Percentiles rank a stretch among this genome's conserved stretches.
phyloP scores from a whole-genome alignment of 2,797 vertebrate species.

The Danionella dracula region DNA sequence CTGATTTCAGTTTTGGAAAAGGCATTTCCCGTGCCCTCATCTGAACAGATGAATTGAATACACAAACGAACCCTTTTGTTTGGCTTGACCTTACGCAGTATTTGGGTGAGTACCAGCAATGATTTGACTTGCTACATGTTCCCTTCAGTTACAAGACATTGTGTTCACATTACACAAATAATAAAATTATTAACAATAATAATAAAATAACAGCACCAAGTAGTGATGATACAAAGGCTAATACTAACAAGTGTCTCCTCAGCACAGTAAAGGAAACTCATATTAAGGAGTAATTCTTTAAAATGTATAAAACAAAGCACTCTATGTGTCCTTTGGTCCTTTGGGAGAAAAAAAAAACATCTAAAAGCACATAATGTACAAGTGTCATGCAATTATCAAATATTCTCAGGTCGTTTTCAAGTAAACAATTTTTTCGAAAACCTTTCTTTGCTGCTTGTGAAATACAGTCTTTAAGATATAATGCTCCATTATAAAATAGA shows the following conservation, averaged over 20 bases:
- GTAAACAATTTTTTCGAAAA: conserved; percentile 67
- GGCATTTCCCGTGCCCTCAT: conserved; percentile 55
- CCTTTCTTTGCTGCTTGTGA: conserved; percentile 66
- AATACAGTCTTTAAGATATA: conserved; percentile 71
- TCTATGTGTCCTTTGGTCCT: conserved; percentile 60
- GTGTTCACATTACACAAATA: conserved; percentile 89
- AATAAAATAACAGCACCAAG: conserved; percentile 88
- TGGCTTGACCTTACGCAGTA: conserved; percentile 63
- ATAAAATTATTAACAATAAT: background rate
- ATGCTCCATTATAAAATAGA: conserved; percentile 66
- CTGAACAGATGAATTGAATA: conserved; percentile 39
- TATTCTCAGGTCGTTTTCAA: conserved; percentile 77
- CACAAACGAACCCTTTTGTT: conserved; percentile 57
- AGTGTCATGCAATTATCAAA: conserved; percentile 68
- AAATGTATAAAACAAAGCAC: conserved; percentile 66
- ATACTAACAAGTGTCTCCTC: conserved; percentile 75
- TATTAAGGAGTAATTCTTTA: conserved; percentile 55
- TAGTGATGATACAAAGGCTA: conserved; percentile 80
- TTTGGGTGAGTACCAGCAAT: conserved; percentile 69
- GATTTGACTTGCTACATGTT: conserved; percentile 68
- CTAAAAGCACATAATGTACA: conserved; percentile 65
- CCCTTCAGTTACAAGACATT: conserved; percentile 73
- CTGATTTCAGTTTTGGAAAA: conserved; percentile 52
- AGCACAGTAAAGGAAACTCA: conserved; percentile 79
- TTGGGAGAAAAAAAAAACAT: conserved; percentile 49